Evolutionary conservation across 2,888 invertebrate species (phyloP).

Genomic region (Conops quadrifasciatus): DNA sequence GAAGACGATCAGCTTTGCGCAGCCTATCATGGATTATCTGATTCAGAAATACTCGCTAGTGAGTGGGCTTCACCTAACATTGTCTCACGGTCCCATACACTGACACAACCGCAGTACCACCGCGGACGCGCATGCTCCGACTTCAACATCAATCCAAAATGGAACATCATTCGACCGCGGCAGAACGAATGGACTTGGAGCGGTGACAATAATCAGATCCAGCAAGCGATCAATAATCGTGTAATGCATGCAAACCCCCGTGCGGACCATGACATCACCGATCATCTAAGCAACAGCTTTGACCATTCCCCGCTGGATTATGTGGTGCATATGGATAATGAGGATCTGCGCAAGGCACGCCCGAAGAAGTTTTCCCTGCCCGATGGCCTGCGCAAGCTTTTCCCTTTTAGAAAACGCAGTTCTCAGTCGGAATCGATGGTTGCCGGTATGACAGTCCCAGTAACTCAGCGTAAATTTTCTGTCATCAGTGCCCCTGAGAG

Average conservation of each 20-base stretch:
- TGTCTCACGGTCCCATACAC: conserved; percentile 44
- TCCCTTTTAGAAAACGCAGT: conserved; percentile 60
- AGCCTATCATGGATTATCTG: conserved; percentile 75
- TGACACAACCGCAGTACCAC: conserved; percentile 64
- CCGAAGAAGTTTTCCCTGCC: conserved; percentile 62
- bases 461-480: conserved; percentile 55
- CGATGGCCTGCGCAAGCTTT: conserved; percentile 59
- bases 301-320: conserved; percentile 45
- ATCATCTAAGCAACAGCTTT: conserved; percentile 29
- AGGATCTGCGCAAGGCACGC: conserved; percentile 43
- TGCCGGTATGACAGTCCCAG: conserved; percentile 2
- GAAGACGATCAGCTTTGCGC: conserved; percentile 63
- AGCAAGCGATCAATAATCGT: conserved; percentile 62
- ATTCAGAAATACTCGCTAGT: conserved; percentile 77
- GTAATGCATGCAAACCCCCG: conserved; percentile 49
- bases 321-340: conserved; percentile 53
- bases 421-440: conserved; percentile 53
- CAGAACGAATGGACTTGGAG: conserved; percentile 66
- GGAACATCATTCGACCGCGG: conserved; percentile 43
- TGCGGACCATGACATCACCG: conserved; percentile 42
- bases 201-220: conserved; percentile 64
- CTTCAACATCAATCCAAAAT: conserved; percentile 60
- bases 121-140: conserved; percentile 72
- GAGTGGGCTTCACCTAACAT: conserved; percentile 70
- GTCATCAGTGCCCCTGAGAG: conserved; percentile 59